A percentile compares a stretch with the other conserved stretches of the same genome.
These are phyloP conservation scores for Papilio aristodemus DNA, from an alignment of 1,140 invertebrate genomes.

Conservation along the genomic window DNA sequence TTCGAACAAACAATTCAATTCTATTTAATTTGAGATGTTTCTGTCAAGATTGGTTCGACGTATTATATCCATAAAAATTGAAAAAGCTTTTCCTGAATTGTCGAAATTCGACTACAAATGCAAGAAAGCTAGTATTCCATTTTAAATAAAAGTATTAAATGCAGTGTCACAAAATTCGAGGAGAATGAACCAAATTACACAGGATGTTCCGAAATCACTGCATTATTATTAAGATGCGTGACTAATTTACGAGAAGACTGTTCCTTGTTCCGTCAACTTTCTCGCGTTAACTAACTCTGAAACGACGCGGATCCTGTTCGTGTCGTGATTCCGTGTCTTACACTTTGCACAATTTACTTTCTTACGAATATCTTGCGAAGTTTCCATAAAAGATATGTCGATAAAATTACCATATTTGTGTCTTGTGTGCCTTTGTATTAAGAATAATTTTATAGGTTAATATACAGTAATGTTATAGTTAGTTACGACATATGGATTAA, in stretches of 20 bases:
- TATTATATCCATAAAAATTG: no score
- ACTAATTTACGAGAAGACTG: constrained; percentile 5
- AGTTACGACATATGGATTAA: no score
- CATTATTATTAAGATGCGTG: constrained; percentile 17
- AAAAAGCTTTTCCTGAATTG: no score
- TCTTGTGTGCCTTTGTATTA: neutral
- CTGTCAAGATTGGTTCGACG: no score
- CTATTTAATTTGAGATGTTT: no score
- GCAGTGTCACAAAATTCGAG: neutral
- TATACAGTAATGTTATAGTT: no score
- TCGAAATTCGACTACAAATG: no score
- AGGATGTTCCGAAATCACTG: constrained; percentile 14
- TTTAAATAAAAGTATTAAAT: neutral
- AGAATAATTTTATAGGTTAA: neutral
- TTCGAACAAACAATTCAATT: no score
- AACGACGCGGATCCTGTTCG: neutral
- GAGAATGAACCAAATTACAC: neutral
- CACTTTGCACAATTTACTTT: constrained; percentile 2
- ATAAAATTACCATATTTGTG: neutral
- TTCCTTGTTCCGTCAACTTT: constrained; percentile 3
- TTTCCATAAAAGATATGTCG: neutral
- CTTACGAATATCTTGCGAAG: neutral
- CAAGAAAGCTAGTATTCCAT: no score
- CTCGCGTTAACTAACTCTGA: neutral
- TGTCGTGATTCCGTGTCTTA: neutral